Evolutionary conservation across 2,113 vertebrate species (phyloP).

Genomic region (Notarius lentiginosus): DNA sequence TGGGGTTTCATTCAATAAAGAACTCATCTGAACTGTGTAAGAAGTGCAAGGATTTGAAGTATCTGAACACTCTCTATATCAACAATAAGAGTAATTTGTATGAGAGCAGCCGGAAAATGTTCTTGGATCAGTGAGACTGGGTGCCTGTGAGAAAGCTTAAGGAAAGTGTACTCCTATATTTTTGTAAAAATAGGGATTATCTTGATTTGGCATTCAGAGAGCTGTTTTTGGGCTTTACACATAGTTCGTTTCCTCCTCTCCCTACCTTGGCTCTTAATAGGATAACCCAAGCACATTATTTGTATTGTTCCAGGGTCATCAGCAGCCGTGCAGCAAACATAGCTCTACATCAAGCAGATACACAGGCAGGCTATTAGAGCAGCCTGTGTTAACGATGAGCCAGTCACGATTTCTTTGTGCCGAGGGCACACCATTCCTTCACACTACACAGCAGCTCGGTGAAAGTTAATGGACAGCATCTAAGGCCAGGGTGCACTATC

Average conservation of each 20-base stretch:
- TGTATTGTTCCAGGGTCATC: conserved; percentile 48
- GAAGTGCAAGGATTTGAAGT: background rate
- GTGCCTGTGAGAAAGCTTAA: conserved; percentile 36
- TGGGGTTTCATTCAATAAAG: conserved; percentile 9
- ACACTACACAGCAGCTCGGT: conserved; percentile 62
- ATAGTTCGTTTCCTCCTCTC: conserved; percentile 24
- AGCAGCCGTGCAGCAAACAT: conserved; percentile 48
- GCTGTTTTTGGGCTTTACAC: conserved; percentile 44
- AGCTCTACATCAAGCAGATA: conserved; percentile 31
- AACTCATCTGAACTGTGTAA: conserved; percentile 9
- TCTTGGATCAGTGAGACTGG: conserved; percentile 35
- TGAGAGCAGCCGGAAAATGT: conserved; percentile 27
- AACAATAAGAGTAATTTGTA: conserved; percentile 26
- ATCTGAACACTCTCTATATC: conserved; percentile 21
- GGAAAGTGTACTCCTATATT: conserved; percentile 37
- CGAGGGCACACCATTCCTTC: conserved; percentile 60
- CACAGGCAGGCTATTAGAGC: conserved; percentile 43
- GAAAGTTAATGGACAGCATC: conserved; percentile 61
- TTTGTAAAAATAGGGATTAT: conserved; percentile 44
- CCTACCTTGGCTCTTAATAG: conserved; percentile 46
- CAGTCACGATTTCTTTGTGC: conserved; percentile 56
- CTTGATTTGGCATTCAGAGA: conserved; percentile 40
- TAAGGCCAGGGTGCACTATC: conserved; percentile 42
- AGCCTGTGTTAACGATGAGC: conserved; percentile 58
- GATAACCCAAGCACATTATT: conserved; percentile 52